These are phyloP conservation scores for Tribolium madens DNA, from an alignment of 1,140 invertebrate species.

Conservation along the genomic window DNA sequence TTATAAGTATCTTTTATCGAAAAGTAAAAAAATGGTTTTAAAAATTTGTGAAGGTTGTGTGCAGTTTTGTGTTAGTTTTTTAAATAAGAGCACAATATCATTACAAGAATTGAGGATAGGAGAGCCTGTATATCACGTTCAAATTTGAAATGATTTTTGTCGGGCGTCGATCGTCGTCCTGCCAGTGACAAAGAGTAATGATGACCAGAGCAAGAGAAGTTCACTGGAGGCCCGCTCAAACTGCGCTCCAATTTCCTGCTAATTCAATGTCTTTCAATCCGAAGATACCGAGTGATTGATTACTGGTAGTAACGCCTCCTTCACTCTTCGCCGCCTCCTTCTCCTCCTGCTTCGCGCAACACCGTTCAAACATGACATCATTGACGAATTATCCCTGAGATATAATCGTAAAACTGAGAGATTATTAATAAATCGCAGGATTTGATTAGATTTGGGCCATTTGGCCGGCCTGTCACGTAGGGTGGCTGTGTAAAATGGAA, in stretches of 20 bases:
- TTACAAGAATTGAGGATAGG: too few species aligned
- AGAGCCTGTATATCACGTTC: not conserved
- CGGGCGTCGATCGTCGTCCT: conserved; percentile 15
- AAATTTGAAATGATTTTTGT: conserved; percentile 34
- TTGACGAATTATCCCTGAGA: conserved; percentile 26
- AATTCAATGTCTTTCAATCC: conserved; percentile 66
- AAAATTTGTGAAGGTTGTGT: too few species aligned
- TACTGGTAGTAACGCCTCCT: conserved; percentile 55
- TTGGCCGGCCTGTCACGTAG: conserved; percentile 15
- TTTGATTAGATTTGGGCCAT: conserved; percentile 24
- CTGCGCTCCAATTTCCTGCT: conserved; percentile 64
- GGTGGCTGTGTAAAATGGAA: not conserved
- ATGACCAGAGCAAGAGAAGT: conserved; percentile 47
- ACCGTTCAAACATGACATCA: conserved; percentile 21
- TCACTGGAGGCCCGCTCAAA: conserved; percentile 51
- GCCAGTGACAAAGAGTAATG: conserved; percentile 62
- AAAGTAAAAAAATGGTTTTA: too few species aligned
- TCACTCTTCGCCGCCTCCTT: conserved; percentile 19
- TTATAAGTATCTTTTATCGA: too few species aligned
- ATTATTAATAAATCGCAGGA: conserved; percentile 35
- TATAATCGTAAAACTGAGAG: conserved; percentile 20
- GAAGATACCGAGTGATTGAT: conserved; percentile 64
- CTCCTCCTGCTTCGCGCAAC: conserved; percentile 18
- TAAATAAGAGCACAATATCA: too few species aligned
- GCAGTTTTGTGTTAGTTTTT: too few species aligned